Base-by-base conservation (phyloP, 2,888 invertebrate genomes). In the Argyresthia goedartella region DNA sequence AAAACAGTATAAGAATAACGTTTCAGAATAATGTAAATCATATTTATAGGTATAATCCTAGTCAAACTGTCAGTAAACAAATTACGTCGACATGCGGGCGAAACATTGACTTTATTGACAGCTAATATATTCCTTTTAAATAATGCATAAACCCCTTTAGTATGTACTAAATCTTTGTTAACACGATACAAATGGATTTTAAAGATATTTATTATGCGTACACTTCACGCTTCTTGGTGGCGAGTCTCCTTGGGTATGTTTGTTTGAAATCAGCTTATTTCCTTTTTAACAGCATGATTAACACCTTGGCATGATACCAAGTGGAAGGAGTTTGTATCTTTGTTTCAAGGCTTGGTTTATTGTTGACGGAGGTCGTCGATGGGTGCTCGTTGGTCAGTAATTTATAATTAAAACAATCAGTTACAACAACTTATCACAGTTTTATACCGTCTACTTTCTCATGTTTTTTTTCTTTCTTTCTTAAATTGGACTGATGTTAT, bases 151-250 rank as follows among this genome's bases (percentile, higher is more conserved):
- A 69, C 63, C 64, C 63, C 66, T 73, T 76, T 65, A 69, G 67
- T 65, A 59, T 55, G 62, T 62, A 62, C 62, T 80, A 76, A 76
- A 76, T 77, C 76, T 75, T 75, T 66, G 72, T 77, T 76, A 74
- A 71, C 69, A 66, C 59, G 63, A 59, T 58, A 64, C 64, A 60
- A 60, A 66, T 64, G 66, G 65, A 65, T 71, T 73, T 71, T 70
- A 65, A 65, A 60, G 65, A 69, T 71, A 76, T 80, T 79, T 80
- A 80, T 78, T 69, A 66, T 59, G 76, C 76, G 71, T 76, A 64
- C 72, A 66, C 60, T 71, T 67, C 70, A 71, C 70, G 73, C 63
- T 64, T 60, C 61, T 59, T 60, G 63, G 55, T 57, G 56, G 52
- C 50, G 58, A 54, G 53, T 52, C 55, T 55, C 54, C 53, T 52